Base-by-base conservation (phyloP, 2,797 vertebrate species). In the Oreonectes daqikongensis region DNA sequence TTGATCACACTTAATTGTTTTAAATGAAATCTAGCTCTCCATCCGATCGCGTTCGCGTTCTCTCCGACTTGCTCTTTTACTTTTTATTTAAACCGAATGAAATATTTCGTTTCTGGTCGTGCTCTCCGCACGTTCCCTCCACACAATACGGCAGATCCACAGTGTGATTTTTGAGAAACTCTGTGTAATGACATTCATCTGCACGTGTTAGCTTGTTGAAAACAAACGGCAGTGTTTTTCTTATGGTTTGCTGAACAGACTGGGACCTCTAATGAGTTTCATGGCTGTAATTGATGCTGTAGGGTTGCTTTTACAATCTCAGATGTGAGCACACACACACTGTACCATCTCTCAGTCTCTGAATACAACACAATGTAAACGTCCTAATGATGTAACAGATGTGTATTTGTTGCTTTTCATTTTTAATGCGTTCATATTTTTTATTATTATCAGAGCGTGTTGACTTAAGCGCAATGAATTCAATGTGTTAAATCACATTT, bases 161-260 rank as follows among this genome's bases (percentile, higher is more conserved):
- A 18, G 18, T 35, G 67, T 30, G 11, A 67, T 66, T 70, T 77
- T 68, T 30, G 32, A 46, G 75, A 67, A 78, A 69, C 77, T 67
- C 50, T 67, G 76, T 77, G 74, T 81, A 83, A 83, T 79, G 77
- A 83, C 76, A 77, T 79, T 79, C 67, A 46, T 22, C 59, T 57
- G 9, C 63, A 65, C 50, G n/a, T 66, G 61, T n/a, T n/a, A n/a
- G n/a, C n/a, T n/a, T n/a, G n/a, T 72, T 20, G 35, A 74, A 50
- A 74, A 40, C 0, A 30, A 2, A 0, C 46, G 38, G 24, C 59
- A 20, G 44, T 77, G 42, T 48, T 76, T 78, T 79, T 44, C 77
- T 42, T 38, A 67, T 53, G 64, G 71, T 79, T 80, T 22, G 69
- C 72, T 75, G 79, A 64, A 79, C 73, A 77, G 65, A 28, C 57